Evolutionary conservation across 2,888 invertebrate genomes (phyloP), one percentile per base, ranked within the genome.

Genomic region (Bombyx huttoni): DNA sequence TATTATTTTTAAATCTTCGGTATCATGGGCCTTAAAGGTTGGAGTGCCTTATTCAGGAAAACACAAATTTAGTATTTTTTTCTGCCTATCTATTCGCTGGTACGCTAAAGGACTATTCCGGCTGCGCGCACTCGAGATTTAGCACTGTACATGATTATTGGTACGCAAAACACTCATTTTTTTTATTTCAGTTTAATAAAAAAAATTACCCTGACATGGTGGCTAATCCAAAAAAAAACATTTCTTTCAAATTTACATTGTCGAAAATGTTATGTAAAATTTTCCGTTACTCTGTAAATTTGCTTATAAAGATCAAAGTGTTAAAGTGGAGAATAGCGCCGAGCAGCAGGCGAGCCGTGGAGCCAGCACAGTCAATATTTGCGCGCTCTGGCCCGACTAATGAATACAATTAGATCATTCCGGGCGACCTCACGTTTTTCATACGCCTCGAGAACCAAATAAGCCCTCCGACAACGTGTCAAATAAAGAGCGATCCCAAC

Each of bases 321-420:
- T 57, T 56, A 58, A 59, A 61, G 59, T 60, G 55, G 55, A 61
- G 60, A 56, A 58, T 52, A 58, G 50, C 49, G 46, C 34, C 46
- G 50, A 52, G 50, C 47, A 52, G 48, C 51, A 52, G 49, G 68
- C 70, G 69, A 66, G 70, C 66, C 70, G 73, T 71, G 69, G 66
- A 70, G 64, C 67, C 70, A 68, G 71, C 74, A 68, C 66, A 68
- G 87, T 85, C 84, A 88, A 88, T 86, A 86, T 88, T 88, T 87
- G 87, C 81, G 55, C 74, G 73, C 73, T 79, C 80, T 75, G 78
- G 73, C 81, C 85, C 74, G 75, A 80, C 87, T 88, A 87, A 88
- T 88, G 87, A 88, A 88, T 85, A 86, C 85, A 87, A 88, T 88
- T 87, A 87, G 87, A 88, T 88, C 87, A 87, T 88, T 88, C 87